phyloP scores from a whole-genome alignment of 2,113 vertebrate species.

The Channa maculata region DNA sequence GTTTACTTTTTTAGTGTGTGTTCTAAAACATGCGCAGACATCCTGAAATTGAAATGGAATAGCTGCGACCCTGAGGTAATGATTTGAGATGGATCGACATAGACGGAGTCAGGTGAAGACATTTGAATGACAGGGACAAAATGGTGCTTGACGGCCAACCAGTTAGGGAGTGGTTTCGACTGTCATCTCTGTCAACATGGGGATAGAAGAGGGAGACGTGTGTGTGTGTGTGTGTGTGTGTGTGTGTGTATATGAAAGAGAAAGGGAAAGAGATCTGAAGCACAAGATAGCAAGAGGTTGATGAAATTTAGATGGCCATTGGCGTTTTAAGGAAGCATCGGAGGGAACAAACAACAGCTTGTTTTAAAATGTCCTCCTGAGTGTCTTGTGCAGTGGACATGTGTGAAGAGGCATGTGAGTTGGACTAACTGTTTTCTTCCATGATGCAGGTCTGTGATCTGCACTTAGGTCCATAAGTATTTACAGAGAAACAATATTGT shows the following conservation, averaged over 20 bases:
- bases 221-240: not conserved
- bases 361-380: slow-evolving; percentile 16
- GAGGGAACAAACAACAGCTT: slow-evolving; percentile 16
- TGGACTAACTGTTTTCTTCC: no score
- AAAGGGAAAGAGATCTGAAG: slow-evolving; percentile 21
- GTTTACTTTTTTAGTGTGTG: not conserved
- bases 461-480: no score
- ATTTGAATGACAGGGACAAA: slow-evolving; percentile 77
- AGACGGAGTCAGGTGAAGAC: slow-evolving; percentile 68
- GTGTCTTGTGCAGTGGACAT: not conserved
- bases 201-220: slow-evolving; percentile 38
- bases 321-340: slow-evolving; percentile 1
- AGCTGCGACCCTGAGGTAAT: slow-evolving; percentile 62
- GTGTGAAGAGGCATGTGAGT: not conserved
- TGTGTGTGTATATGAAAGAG: not conserved
- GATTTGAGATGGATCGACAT: slow-evolving; percentile 62
- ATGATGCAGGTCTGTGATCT: no score
- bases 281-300: slow-evolving; percentile 31
- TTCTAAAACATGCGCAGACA: slow-evolving; percentile 29
- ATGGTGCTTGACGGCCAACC: slow-evolving; percentile 71
- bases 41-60: slow-evolving; percentile 53
- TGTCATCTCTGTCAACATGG: slow-evolving; percentile 74
- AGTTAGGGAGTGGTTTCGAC: slow-evolving; percentile 74
- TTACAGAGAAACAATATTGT: no score
- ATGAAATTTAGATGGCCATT: slow-evolving; percentile 35